Evolutionary conservation across 2,888 invertebrate species (phyloP), one percentile per base, ranked within the genome.

Genomic region (Crocallis elinguaria): DNA sequence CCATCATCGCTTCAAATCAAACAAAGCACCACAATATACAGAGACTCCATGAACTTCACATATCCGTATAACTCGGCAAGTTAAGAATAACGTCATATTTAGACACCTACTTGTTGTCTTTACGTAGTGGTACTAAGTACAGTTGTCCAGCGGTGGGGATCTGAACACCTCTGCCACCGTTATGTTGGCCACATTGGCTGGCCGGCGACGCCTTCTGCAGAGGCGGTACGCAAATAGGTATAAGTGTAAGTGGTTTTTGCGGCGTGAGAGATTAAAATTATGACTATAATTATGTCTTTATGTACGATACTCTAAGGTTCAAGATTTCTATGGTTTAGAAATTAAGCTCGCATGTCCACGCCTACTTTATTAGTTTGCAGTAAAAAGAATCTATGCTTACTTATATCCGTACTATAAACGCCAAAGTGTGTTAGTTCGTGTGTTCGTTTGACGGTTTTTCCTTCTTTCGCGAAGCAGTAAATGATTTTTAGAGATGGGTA

Each of bases 121-220:
- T n/a, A n/a, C n/a, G 49, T 25, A 43, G 13, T 54, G 49, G 38
- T 62, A 57, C 62, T 67, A 61, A 68, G 71, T 69, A 74, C 71
- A 66, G 71, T 71, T 66, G 52, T 64, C 41, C 25, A 68, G 71
- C 67, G 62, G 55, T 67, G 53, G 53, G 51, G 44, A 36, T 41
- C 27, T 37, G 37, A 36, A 29, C 42, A 43, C 43, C 50, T 45
- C 35, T 44, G 36, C 51, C 39, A 68, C 78, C 77, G 78, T 78
- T 79, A 78, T 71, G 55, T 49, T 61, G 51, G 53, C 69, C 68
- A 74, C 70, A 77, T 77, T 77, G 74, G 77, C 57, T 62, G 39
- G 49, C 51, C 44, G 62, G 71, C 62, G 65, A 66, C 79, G 79
- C 79, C 79, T 78, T 75, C 74, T 53, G 60, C 61, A 67, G 50